Evolutionary conservation across 2,888 invertebrate species (phyloP), one percentile per base, ranked within the genome.

Genomic region (Busseola fusca): DNA sequence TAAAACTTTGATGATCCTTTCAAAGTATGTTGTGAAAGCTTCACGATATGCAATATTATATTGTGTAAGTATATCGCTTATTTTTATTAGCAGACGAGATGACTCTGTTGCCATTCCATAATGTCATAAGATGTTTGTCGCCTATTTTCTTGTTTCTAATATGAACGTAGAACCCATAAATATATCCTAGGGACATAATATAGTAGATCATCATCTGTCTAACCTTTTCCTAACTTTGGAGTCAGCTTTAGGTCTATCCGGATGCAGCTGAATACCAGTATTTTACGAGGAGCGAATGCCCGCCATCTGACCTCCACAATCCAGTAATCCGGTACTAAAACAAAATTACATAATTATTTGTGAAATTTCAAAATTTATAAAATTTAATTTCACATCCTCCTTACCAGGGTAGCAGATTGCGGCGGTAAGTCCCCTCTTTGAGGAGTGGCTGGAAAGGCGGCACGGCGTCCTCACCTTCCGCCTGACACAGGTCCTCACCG

Each of bases 1-100:
- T 72, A 63, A 68, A 48, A 60, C 52, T 68, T 48, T 73, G 63
- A 79, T 59, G 56, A 52, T 25, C 57, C 52, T 3, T 58, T 54
- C 37, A 18, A 54, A 34, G 14, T 50, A 14, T 18, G 9, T 27
- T 73, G 10, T 70, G 40, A 40, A 70, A 40, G 62, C 40, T 73
- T 34, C 6, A 34, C 59, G 57, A 40, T 25, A 30, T 52, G 58
- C n/a, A 69, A n/a, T n/a, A 21, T 50, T 12, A 48, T 50, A 27
- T 40, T 34, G 10, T 14, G 16, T 40, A 25, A 14, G 21, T 25
- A 25, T 34, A 34, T 21, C 0, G 21, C 10, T 7, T 52, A 42
- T 21, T 42, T 25, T 27, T 68, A 14, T 40, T 40, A 69, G 18
- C 27, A n/a, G 37, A 21, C 37, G 1, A 27, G 21, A 27, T 0